These are phyloP conservation scores for Diadegma fenestrale DNA, from an alignment of 2,888 invertebrate species.

Conservation along the genomic window DNA sequence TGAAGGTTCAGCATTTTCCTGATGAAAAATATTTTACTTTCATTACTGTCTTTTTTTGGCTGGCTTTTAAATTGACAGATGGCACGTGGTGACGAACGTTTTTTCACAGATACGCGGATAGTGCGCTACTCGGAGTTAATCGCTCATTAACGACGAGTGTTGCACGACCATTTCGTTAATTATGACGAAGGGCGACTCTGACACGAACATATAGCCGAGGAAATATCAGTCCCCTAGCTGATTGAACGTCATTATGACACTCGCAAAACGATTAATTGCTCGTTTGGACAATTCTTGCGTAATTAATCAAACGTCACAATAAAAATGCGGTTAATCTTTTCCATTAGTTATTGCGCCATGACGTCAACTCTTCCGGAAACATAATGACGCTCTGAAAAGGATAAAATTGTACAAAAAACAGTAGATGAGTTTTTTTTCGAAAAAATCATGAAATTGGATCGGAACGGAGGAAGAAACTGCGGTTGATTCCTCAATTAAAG, in stretches of 20 bases:
- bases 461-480: not conserved
- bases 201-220: not conserved
- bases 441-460: not conserved
- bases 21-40: not conserved
- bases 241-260: slow-evolving; percentile 28
- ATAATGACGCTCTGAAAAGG: not conserved
- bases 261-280: slow-evolving; percentile 20
- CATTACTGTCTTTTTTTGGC: not conserved
- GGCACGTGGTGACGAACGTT: not conserved
- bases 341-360: not conserved
- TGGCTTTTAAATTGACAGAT: not conserved
- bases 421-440: not conserved
- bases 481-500: not conserved
- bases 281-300: slow-evolving; percentile 25
- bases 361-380: not conserved
- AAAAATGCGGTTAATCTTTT: not conserved
- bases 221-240: slow-evolving; percentile 13
- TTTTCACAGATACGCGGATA: not conserved
- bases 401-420: not conserved
- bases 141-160: slow-evolving; percentile 55
- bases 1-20: not conserved
- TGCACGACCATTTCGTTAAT: slow-evolving; percentile 22
- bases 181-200: slow-evolving; percentile 26
- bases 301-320: slow-evolving; percentile 30
- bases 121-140: slow-evolving; percentile 39